Conservation (phyloP, 2,113 vertebrate species). For the Serranochromis macrocephalus region DNA sequence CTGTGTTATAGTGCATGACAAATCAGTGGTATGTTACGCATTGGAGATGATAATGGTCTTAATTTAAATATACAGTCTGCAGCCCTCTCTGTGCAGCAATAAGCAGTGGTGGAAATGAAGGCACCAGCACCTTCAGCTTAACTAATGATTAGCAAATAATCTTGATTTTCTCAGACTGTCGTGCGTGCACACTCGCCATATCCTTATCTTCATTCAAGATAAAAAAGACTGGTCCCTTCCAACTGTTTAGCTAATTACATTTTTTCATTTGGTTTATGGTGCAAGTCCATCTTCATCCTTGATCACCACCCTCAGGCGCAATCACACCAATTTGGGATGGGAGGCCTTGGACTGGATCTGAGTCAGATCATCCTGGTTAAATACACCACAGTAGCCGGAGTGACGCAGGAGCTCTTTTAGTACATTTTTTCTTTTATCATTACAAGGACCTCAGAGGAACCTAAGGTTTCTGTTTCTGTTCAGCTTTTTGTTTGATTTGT, state of each 20-base stretch:
- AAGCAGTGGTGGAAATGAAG: not conserved
- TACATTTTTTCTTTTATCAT: not conserved
- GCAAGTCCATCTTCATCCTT: not conserved
- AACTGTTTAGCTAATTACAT: not conserved
- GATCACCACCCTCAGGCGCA: not conserved
- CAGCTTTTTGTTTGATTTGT: not conserved
- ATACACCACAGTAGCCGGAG: not conserved
- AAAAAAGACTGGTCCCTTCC: not conserved
- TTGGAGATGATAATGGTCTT: too few species aligned
- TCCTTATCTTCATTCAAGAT: not conserved
- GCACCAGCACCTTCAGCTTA: not conserved
- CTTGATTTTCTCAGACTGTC: not conserved
- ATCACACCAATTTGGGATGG: not conserved
- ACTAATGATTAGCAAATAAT: not conserved
- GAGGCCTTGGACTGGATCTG: not conserved
- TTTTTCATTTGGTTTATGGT: not conserved
- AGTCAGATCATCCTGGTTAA: not conserved
- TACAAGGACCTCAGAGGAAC: not conserved
- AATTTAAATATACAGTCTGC: not conserved
- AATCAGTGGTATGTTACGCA: not conserved
- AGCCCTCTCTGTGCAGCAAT: not conserved
- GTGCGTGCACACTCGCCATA: not conserved
- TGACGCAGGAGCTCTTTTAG: not conserved
- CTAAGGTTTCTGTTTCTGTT: not conserved
- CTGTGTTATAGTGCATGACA: not conserved